phyloP scores from a whole-genome alignment of 2,888 invertebrate species.

The Conistra vaccinii region DNA sequence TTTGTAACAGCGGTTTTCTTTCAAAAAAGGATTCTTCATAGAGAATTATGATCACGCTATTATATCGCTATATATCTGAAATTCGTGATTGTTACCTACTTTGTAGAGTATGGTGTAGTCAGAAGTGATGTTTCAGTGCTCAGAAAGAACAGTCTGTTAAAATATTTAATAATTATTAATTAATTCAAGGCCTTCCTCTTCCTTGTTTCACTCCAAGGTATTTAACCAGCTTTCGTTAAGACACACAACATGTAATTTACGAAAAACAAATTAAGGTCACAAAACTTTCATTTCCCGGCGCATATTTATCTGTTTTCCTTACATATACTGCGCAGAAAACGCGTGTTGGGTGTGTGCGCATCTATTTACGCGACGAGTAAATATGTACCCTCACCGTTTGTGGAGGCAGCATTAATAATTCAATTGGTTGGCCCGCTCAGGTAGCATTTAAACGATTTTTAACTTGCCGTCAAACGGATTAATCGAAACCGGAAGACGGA shows the following conservation, averaged over 20 bases:
- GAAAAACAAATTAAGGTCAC: conserved; percentile 36
- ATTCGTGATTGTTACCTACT: not conserved
- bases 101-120: not conserved
- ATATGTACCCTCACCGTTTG: conserved; percentile 90
- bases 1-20: not conserved
- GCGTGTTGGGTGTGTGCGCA: conserved; percentile 90
- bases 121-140: conserved; percentile 11
- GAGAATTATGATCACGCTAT: not conserved
- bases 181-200: not conserved
- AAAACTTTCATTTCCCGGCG: conserved; percentile 43
- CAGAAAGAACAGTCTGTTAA: not conserved
- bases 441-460: conserved; percentile 90
- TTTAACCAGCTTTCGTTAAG: conserved; percentile 26
- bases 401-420: conserved; percentile 91
- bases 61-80: not conserved
- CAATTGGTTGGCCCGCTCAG: conserved; percentile 88
- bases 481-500: conserved; percentile 77
- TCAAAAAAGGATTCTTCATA: not conserved
- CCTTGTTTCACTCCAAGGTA: not conserved
- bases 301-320: conserved; percentile 48
- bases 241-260: conserved; percentile 4
- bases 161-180: not conserved
- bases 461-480: conserved; percentile 88
- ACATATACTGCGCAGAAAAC: conserved; percentile 82
- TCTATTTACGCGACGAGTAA: conserved; percentile 90